phyloP scores from a whole-genome alignment of 2,113 vertebrate genomes.

The Climacteris rufus region DNA sequence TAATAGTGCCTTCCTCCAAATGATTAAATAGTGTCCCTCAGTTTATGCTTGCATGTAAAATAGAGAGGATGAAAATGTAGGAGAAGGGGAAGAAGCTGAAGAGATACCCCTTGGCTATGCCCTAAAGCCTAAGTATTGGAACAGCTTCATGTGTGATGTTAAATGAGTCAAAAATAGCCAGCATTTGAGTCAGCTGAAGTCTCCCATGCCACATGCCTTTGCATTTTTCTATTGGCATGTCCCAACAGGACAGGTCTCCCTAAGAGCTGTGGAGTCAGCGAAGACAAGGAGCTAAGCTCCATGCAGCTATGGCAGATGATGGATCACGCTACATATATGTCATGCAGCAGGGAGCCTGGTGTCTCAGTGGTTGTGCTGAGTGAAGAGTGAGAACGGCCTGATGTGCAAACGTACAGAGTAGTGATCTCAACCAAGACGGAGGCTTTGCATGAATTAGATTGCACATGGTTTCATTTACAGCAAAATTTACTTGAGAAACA shows the following conservation, averaged over 20 bases:
- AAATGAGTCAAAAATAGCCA: neutral
- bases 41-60: neutral
- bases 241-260: neutral
- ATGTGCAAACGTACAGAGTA: neutral
- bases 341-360: neutral
- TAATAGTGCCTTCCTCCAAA: neutral
- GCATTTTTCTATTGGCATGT: rapidly evolving
- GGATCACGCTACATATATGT: rapidly evolving
- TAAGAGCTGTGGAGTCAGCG: neutral
- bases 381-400: neutral
- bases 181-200: neutral
- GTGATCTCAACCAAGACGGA: neutral
- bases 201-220: neutral
- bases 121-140: neutral
- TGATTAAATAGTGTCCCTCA: neutral
- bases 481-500: neutral
- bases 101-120: neutral
- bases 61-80: neutral
- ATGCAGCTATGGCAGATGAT: neutral
- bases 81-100: neutral
- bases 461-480: neutral
- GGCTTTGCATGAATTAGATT: neutral
- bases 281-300: neutral
- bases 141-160: neutral
- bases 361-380: neutral